Conservation (phyloP, 2,797 vertebrate species). For the Rhabdomys pumilio region DNA sequence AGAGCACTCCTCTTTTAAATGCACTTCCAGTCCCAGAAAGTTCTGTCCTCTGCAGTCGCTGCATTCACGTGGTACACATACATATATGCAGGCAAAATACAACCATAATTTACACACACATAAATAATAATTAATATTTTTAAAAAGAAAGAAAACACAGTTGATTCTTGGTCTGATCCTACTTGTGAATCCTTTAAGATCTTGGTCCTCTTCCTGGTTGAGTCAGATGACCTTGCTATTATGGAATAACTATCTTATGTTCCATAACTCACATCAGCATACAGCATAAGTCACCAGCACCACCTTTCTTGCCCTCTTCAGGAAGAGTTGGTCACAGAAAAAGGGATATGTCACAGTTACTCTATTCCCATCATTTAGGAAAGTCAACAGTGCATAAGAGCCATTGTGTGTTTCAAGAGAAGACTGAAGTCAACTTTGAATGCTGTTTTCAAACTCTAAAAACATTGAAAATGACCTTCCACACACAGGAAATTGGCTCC, state of each 20-base stretch:
- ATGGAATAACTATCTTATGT: not conserved
- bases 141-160: not conserved
- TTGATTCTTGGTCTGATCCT: slow-evolving; percentile 38
- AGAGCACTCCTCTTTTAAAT: not conserved
- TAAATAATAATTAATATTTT: not conserved
- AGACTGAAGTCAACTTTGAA: not conserved
- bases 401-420: not conserved
- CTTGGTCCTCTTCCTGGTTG: not conserved
- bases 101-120: not conserved
- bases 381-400: not conserved
- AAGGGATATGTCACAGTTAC: not conserved
- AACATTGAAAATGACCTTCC: slow-evolving; percentile 19
- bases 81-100: not conserved
- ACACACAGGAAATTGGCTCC: not conserved
- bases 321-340: not conserved
- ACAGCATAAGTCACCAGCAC: not conserved
- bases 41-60: not conserved
- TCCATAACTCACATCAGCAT: not conserved
- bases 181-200: slow-evolving; percentile 26
- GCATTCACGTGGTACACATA: not conserved
- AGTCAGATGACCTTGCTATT: not conserved
- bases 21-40: not conserved
- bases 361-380: not conserved
- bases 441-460: slow-evolving; percentile 35
- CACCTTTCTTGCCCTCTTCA: not conserved